Evolutionary conservation across 2,888 invertebrate species (phyloP).

Genomic region (Acrocera orbiculus): DNA sequence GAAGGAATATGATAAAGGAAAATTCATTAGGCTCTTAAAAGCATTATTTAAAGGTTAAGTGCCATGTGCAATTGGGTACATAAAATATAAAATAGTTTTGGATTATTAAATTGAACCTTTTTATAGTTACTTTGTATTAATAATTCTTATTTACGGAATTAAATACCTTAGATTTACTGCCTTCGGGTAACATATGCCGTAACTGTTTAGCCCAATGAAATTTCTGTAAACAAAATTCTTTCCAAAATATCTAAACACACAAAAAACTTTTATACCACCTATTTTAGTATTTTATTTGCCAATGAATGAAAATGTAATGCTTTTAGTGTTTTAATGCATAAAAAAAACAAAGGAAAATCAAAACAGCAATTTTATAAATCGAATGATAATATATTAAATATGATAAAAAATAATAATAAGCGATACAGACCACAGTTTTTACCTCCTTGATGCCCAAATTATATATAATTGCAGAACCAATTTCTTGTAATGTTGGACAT

Average conservation of each 20-base stretch:
- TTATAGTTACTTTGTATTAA: too few relatives aligned
- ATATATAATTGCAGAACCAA: constrained; percentile 73
- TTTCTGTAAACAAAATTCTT: constrained; percentile 38
- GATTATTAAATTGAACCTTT: too few relatives aligned
- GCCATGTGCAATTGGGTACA: too few relatives aligned
- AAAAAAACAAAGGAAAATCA: background rate
- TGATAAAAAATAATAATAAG: constrained; percentile 2
- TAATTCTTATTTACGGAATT: too few relatives aligned
- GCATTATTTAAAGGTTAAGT: too few relatives aligned
- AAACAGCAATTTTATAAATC: background rate
- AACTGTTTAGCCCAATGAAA: constrained; percentile 45
- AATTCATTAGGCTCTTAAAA: too few relatives aligned
- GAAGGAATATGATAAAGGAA: too few relatives aligned
- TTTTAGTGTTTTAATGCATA: background rate
- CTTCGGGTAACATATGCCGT: constrained; percentile 43
- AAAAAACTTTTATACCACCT: too few relatives aligned
- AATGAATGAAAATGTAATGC: background rate
- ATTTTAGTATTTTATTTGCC: background rate
- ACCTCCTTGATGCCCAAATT: constrained; percentile 92
- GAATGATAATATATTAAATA: background rate
- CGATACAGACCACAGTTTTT: constrained; percentile 83
- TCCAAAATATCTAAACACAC: constrained; percentile 5
- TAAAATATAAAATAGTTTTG: too few relatives aligned
- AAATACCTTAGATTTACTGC: constrained; percentile 44
- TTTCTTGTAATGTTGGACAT: constrained; percentile 50